Percentiles rank a stretch among this genome's conserved stretches.
phyloP scores from a whole-genome alignment of 2,888 invertebrate genomes.

The Amphipoea oculea region DNA sequence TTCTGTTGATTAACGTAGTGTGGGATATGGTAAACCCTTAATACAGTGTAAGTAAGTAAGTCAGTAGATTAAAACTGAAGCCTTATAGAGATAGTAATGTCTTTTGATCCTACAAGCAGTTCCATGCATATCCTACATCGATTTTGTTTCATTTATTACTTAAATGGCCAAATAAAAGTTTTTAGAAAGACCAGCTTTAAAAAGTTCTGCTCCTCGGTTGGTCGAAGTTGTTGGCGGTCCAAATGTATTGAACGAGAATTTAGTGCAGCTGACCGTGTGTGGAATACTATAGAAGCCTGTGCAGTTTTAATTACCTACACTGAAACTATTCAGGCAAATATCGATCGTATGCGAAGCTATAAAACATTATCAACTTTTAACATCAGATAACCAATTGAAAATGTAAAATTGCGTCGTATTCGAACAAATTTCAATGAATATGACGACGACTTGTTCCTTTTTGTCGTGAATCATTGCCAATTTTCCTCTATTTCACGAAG shows the following conservation, averaged over 20 bases:
- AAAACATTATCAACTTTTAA: constrained; percentile 21
- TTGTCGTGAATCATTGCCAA: constrained; percentile 45
- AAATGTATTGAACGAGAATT: constrained; percentile 48
- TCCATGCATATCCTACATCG: background rate
- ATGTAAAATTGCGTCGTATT: constrained; percentile 13
- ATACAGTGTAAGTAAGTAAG: background rate
- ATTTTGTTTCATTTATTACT: background rate
- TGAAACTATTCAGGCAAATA: constrained; percentile 20
- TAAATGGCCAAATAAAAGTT: background rate
- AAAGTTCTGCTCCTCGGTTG: constrained; percentile 15
- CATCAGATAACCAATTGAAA: constrained; percentile 20
- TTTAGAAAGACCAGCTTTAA: constrained; percentile 3
- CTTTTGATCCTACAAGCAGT: background rate
- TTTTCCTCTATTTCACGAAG: constrained; percentile 54
- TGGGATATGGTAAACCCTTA: background rate
- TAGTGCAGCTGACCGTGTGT: constrained; percentile 21
- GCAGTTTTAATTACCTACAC: constrained; percentile 46
- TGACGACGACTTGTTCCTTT: constrained; percentile 30
- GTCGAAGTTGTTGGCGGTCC: constrained; percentile 27
- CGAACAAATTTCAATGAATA: constrained; percentile 31
- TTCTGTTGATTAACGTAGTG: constrained; percentile 37
- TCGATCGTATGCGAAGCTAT: background rate
- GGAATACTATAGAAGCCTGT: constrained; percentile 23
- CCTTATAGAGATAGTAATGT: background rate
- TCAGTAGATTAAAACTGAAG: background rate